Base-by-base conservation (phyloP, 2,888 invertebrate genomes). In the Agriopis marginaria region DNA sequence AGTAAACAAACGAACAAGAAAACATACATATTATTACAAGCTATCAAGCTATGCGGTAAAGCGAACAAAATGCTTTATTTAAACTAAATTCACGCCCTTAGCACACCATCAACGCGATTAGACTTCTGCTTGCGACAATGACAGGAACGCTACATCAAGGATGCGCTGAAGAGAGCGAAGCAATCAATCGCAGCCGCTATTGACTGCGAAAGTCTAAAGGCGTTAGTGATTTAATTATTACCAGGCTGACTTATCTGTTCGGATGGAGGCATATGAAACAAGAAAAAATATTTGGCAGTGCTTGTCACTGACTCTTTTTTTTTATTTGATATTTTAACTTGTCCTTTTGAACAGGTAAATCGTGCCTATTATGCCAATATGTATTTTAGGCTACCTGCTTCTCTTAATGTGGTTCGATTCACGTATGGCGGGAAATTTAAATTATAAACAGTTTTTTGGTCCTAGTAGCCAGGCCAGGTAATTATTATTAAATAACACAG, bases 51-150 rank as follows among this genome's bases (percentile, higher is more conserved):
- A n/a, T 45, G 47, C 47, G 47, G 47, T n/a, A 47, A 47, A 47
- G 47, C 47, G 47, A 12, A 47, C n/a, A 47, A 47, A n/a, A 47
- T 47, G 47, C 47, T 47, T 47, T n/a, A n/a, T 47, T 47, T 45
- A 11, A 12, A 12, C 45, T 10, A 10, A 45, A 47, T 9, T 42
- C 9, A 47, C 47, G n/a, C 47, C n/a, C 7, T n/a, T 47, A 47
- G 47, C 47, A 47, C 47, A 47, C 47, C 47, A n/a, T 47, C 47
- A 12, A n/a, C 1, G 42, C 42, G 42, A 42, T 32, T 32, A 5
- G 32, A 32, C 32, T 32, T 32, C 32, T 32, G 32, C 32, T 32
- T 32, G 32, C 32, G 32, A 32, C 32, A 5, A 32, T 32, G 5
- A 32, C 32, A 32, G 4, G 3, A 5, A 32, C n/a, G 47, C 47